phyloP scores from a whole-genome alignment of 2,888 invertebrate genomes.

The Steinernema carpocapsae region DNA sequence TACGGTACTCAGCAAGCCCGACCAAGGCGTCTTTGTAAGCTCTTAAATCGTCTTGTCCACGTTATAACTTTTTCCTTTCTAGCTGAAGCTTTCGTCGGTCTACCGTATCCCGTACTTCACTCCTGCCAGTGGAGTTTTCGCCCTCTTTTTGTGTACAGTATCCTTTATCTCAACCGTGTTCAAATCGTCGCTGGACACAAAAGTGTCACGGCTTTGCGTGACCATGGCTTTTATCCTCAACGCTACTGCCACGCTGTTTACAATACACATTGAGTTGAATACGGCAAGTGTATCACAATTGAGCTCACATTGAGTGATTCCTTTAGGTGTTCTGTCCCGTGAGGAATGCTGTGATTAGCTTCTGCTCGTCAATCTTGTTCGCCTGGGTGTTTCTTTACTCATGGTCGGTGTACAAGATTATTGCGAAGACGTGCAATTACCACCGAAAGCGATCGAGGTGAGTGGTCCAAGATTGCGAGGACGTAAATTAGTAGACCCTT shows the following conservation, averaged over 20 bases:
- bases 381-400: constrained; percentile 65
- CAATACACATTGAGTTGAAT: constrained; percentile 56
- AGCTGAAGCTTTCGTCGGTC: constrained; percentile 25
- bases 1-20: constrained; percentile 49
- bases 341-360: constrained; percentile 60
- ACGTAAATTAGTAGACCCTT: no score
- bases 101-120: constrained; percentile 46
- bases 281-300: constrained; percentile 42
- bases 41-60: not conserved
- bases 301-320: not conserved
- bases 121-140: constrained; percentile 53
- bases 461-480: not conserved
- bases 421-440: constrained; percentile 19
- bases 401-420: constrained; percentile 51
- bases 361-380: constrained; percentile 57
- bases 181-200: constrained; percentile 43
- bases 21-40: not conserved
- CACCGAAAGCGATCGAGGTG: constrained; percentile 16
- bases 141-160: constrained; percentile 55
- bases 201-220: constrained; percentile 44
- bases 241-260: constrained; percentile 53
- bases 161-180: constrained; percentile 53
- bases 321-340: constrained; percentile 59
- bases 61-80: no score
- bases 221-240: constrained; percentile 60